phyloP scores from a whole-genome alignment of 1,140 invertebrate species.

The Copidosoma floridanum region DNA sequence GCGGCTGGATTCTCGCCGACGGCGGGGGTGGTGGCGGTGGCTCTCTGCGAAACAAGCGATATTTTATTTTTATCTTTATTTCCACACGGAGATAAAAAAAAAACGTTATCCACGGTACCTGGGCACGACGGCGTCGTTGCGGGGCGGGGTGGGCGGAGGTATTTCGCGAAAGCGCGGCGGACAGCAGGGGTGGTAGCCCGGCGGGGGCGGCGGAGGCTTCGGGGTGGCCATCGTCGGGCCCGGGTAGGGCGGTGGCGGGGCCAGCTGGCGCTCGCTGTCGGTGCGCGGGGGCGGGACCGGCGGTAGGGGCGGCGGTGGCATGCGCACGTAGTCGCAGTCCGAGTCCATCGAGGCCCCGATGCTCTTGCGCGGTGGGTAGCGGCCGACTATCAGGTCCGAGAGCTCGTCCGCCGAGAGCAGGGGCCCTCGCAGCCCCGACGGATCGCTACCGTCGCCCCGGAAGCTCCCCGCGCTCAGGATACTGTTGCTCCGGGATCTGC shows the following conservation, averaged over 20 bases:
- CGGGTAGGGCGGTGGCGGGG: conserved; percentile 49
- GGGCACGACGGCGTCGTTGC: conserved; percentile 50
- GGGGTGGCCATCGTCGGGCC: conserved; percentile 29
- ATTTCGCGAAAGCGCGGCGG: conserved; percentile 50
- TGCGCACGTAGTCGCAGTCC: conserved; percentile 83
- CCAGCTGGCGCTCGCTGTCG: conserved; percentile 60
- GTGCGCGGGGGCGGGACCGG: conserved; percentile 60
- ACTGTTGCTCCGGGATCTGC: conserved; percentile 67
- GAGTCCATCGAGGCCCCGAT: conserved; percentile 81
- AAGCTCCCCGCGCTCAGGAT: conserved; percentile 75
- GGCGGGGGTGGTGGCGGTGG: conserved; percentile 57
- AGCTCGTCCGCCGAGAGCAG: conserved; percentile 76
- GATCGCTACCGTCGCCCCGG: conserved; percentile 81
- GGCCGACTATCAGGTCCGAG: conserved; percentile 76
- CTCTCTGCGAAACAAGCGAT: conserved; percentile 29
- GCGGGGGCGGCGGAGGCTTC: conserved; percentile 47
- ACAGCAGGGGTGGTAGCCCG: conserved; percentile 44
- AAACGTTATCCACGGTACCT: conserved; percentile 8
- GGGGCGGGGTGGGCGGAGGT: conserved; percentile 51
- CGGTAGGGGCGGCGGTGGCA: conserved; percentile 70
- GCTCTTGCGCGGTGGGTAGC: conserved; percentile 76
- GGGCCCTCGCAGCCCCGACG: conserved; percentile 70
- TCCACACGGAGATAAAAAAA: too few relatives aligned
- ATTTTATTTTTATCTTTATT: too few relatives aligned
- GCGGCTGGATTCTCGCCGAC: conserved; percentile 50